Base-by-base conservation (phyloP, 2,797 vertebrate genomes). In the Acropternis orthonyx region DNA sequence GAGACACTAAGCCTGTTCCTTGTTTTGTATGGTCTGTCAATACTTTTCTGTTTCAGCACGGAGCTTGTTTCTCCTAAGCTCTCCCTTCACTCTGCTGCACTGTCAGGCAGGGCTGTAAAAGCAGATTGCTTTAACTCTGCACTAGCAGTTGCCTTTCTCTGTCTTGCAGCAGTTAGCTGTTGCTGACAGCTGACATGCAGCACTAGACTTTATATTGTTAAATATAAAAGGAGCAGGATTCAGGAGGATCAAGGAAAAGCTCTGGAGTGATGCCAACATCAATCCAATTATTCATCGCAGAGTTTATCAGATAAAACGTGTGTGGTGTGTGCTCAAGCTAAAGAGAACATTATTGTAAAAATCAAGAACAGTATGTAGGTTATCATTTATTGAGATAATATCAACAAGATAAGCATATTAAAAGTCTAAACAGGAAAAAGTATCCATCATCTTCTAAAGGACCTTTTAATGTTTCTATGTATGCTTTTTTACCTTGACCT, bases 251-350 rank as follows among this genome's bases (percentile, higher is more conserved):
- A 58, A 27, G 36, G 36, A 67, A 26, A 77, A 76, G 7, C 32
- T 88, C 26, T 89, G 48, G 20, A 17, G 1, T 63, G 8, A 23
- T 6, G 8, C 16, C 36, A 48, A 5, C 5, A 26, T 72, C 43
- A 55, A 14, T 37, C 10, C 41, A 10, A 24, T 56, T 23, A 10
- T 2, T 92, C 44, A 51, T 8, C 22, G 10, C 6, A 55, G 43
- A 22, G 3, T 78, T 52, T 55, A 32, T 69, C 43, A 71, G 28
- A 34, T 13, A 67, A 73, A 65, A 17, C 2, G 1, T 19, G 4
- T 16, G 5, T 34, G 7, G 2, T 17, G 6, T 30, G 13, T 44
- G 52, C 9, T 15, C 0, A 0, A 37, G 23, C 65, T 82, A 41
- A n/a, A 52, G 44, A 44, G 27, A 87, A 34, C 0, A 1, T 7